phyloP scores from a whole-genome alignment of 2,888 invertebrate genomes.

The Melanostoma mellinum region DNA sequence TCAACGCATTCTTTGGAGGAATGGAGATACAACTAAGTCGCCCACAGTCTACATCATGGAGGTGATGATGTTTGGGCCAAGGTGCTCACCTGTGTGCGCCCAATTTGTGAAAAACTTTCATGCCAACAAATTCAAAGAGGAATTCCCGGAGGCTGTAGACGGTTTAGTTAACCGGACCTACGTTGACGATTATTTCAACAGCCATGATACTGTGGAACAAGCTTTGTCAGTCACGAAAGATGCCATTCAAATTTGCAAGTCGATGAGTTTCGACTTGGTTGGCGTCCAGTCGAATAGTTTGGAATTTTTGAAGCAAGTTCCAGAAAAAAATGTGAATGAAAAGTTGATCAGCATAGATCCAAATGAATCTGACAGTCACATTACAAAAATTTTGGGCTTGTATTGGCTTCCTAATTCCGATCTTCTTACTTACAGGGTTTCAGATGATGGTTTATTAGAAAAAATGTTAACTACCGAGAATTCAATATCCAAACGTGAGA shows the following conservation, averaged over 20 bases:
- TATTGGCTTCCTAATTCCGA: background rate
- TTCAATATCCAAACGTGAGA: background rate
- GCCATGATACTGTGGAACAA: background rate
- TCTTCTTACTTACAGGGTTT: background rate
- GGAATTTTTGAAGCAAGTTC: background rate
- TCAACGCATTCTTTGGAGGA: background rate
- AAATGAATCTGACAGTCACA: background rate
- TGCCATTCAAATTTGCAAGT: background rate
- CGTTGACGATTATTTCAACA: slow-evolving; percentile 48
- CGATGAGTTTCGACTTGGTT: background rate
- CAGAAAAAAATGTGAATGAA: background rate
- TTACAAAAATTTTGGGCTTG: slow-evolving; percentile 1
- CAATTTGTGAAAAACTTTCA: slow-evolving; percentile 4
- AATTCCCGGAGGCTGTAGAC: background rate
- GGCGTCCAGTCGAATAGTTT: background rate
- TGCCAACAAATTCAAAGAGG: slow-evolving; percentile 5
- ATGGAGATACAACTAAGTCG: background rate
- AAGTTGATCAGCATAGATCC: background rate
- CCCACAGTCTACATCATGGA: slow-evolving; percentile 11
- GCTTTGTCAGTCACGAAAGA: slow-evolving; percentile 3
- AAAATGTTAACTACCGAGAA: background rate
- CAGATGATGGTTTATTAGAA: background rate
- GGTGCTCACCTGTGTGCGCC: background rate
- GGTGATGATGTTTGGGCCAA: slow-evolving; percentile 29
- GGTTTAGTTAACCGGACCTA: no score